Evolutionary conservation across 1,140 invertebrate species (phyloP).

Genomic region (Drosophila pruinosa): DNA sequence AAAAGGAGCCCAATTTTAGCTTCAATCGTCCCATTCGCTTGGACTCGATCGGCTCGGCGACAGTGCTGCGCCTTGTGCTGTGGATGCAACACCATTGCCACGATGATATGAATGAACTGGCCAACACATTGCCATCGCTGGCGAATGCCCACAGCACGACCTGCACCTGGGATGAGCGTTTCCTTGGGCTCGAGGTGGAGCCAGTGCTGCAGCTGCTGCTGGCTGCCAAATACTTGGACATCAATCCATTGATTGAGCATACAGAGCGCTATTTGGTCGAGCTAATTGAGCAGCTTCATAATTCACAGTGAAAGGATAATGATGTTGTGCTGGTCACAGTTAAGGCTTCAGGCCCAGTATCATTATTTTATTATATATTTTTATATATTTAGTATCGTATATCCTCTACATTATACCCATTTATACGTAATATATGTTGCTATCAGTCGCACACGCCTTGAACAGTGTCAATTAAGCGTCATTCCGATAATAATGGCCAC

Average conservation of each 20-base stretch:
- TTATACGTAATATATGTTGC: constrained; percentile 2
- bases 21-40: constrained; percentile 17
- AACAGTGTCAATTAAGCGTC: constrained; percentile 20
- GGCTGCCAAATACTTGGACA: constrained; percentile 31
- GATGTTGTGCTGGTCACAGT: background rate
- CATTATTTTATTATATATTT: background rate
- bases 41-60: constrained; percentile 21
- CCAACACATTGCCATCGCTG: background rate
- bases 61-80: constrained; percentile 11
- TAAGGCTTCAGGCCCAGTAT: background rate
- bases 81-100: constrained; percentile 46
- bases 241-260: constrained; percentile 20
- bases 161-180: constrained; percentile 24
- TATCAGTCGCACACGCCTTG: constrained; percentile 17
- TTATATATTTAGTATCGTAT: background rate
- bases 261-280: constrained; percentile 17
- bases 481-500: constrained; percentile 22
- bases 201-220: constrained; percentile 35
- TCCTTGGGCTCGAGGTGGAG: constrained; percentile 5
- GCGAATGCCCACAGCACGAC: background rate
- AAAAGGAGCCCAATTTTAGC: background rate
- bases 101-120: constrained; percentile 2
- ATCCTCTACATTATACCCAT: too few species aligned
- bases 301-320: background rate
- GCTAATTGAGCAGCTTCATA: constrained; percentile 8